Evolutionary conservation across 2,113 vertebrate genomes (phyloP).

Genomic region (Microtus montanus): DNA sequence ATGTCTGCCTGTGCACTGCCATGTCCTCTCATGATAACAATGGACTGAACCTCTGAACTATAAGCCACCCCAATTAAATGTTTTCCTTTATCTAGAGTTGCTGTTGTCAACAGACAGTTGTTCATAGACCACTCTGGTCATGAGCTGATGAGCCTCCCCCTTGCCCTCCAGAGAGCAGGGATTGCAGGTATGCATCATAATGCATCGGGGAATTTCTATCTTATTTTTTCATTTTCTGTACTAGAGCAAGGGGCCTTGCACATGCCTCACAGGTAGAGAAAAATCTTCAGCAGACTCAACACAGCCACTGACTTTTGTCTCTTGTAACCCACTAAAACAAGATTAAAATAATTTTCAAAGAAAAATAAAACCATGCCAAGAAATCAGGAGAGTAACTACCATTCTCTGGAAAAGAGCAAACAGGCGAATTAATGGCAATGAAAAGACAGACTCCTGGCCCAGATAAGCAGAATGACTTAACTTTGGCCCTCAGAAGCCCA

Average conservation of each 20-base stretch:
- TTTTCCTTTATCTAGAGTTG: not conserved
- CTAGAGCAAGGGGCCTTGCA: not conserved
- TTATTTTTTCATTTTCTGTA: not conserved
- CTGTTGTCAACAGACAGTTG: not conserved
- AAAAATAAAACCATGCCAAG: not conserved
- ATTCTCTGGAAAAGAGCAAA: not conserved
- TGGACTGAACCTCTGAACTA: not conserved
- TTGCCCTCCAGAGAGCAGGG: not conserved
- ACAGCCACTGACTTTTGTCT: not conserved
- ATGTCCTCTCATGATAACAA: not conserved
- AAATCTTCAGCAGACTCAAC: not conserved
- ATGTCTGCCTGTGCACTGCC: not conserved
- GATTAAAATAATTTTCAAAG: not conserved
- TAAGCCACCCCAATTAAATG: not conserved
- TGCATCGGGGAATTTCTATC: not conserved
- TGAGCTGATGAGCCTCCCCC: not conserved
- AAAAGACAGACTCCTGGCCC: not conserved
- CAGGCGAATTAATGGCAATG: not conserved
- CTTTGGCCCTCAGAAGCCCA: not conserved
- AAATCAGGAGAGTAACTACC: not conserved
- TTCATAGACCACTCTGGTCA: not conserved
- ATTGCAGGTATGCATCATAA: not conserved
- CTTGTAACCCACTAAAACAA: not conserved
- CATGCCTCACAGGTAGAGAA: not conserved
- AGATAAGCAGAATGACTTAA: not conserved